A percentile compares a stretch with the other conserved stretches of the same genome.
phyloP scores from a whole-genome alignment of 2,888 invertebrate genomes.

The Trachelus stipa region DNA sequence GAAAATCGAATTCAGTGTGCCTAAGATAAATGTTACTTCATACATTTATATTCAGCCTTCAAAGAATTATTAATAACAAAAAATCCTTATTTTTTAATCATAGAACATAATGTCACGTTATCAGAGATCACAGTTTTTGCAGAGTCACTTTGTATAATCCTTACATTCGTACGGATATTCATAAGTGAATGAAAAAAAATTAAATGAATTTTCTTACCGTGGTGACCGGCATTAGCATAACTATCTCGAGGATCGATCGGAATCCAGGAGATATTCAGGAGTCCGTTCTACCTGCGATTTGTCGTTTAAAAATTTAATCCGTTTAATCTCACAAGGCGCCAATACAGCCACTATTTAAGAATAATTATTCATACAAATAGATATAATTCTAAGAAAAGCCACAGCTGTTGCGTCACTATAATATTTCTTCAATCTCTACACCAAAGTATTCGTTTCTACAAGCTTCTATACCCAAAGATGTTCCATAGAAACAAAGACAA shows the following conservation, averaged over 20 bases:
- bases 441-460: neutral
- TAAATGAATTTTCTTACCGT: neutral
- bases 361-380: neutral
- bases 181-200: neutral
- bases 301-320: slow-evolving; percentile 2
- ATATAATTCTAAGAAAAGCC: neutral
- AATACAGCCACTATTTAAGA: neutral
- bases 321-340: neutral
- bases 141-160: neutral
- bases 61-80: neutral
- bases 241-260: slow-evolving; percentile 7
- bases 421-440: neutral
- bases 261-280: neutral
- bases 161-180: neutral
- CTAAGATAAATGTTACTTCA: neutral
- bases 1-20: neutral
- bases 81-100: neutral
- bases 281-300: slow-evolving; percentile 2
- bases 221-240: neutral
- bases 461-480: neutral
- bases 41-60: neutral
- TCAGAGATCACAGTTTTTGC: neutral
- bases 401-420: neutral
- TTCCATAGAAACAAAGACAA: neutral
- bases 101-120: neutral